phyloP scores from a whole-genome alignment of 2,888 invertebrate species.

The Carabus problematicus region DNA sequence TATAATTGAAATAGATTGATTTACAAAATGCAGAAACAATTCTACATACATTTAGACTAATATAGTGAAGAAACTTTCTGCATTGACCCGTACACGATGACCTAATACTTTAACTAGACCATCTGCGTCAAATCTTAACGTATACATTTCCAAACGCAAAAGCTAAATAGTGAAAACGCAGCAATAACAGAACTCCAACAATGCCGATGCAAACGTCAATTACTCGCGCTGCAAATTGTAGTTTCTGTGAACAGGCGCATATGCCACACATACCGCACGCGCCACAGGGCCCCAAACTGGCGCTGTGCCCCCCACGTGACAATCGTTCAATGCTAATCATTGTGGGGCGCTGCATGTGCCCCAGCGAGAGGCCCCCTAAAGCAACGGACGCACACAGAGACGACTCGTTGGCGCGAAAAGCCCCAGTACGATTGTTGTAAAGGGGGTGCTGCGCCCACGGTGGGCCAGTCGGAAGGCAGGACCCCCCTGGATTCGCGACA shows the following conservation, averaged over 20 bases:
- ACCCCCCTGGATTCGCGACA: conserved; percentile 12
- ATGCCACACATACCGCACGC: conserved; percentile 38
- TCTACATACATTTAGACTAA: too few species aligned
- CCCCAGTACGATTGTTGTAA: conserved; percentile 18
- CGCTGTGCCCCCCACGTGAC: conserved; percentile 21
- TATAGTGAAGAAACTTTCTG: too few species aligned
- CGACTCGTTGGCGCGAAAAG: conserved; percentile 17
- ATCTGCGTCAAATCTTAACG: conserved; percentile 6
- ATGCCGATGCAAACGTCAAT: conserved; percentile 6
- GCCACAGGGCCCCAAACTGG: conserved; percentile 25
- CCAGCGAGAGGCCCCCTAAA: not conserved
- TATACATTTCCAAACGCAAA: not conserved
- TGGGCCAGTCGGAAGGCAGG: conserved; percentile 6
- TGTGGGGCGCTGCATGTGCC: conserved; percentile 13
- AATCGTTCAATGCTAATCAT: conserved; percentile 17
- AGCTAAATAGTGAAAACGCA: not conserved
- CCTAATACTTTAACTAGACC: too few species aligned
- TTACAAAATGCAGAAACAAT: too few species aligned
- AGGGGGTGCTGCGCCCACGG: conserved; percentile 18
- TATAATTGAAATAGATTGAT: too few species aligned
- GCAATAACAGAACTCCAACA: conserved; percentile 4
- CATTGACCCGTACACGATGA: too few species aligned
- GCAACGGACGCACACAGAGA: not conserved
- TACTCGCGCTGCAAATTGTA: conserved; percentile 22
- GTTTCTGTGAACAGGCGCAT: conserved; percentile 24